Evolutionary conservation across 1,140 invertebrate species (phyloP).

Genomic region (Diorhabda elongata): DNA sequence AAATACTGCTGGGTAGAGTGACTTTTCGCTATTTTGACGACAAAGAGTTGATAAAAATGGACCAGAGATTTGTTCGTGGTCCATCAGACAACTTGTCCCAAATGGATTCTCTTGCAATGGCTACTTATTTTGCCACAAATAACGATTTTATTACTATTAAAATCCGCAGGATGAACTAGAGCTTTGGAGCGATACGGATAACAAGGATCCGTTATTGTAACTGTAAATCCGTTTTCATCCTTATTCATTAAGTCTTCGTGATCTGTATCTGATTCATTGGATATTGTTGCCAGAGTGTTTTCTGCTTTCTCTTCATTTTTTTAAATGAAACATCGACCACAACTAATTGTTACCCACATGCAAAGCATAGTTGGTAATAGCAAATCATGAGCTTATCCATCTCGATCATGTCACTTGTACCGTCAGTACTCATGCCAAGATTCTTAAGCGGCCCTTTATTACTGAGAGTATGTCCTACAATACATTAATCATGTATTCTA

Average conservation of each 20-base stretch:
- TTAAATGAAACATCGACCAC: slow-evolving; percentile 2
- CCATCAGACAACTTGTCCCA: too few relatives aligned
- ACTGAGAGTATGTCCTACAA: too few relatives aligned
- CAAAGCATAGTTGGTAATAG: slow-evolving; percentile 20
- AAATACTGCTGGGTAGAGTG: too few relatives aligned
- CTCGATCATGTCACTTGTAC: slow-evolving; percentile 22
- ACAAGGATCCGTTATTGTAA: slow-evolving; percentile 16
- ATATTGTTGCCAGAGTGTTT: slow-evolving; percentile 7
- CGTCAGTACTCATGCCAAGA: slow-evolving; percentile 7
- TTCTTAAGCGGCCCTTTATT: too few relatives aligned
- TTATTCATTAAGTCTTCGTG: background rate
- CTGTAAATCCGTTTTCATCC: slow-evolving; percentile 6
- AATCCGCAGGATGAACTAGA: too few relatives aligned
- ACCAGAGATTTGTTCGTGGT: too few relatives aligned
- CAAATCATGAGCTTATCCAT: slow-evolving; percentile 14
- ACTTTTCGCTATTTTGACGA: too few relatives aligned
- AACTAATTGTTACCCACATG: slow-evolving; percentile 19
- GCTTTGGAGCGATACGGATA: slow-evolving; percentile 2
- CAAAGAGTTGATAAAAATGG: too few relatives aligned
- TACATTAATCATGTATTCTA: too few relatives aligned
- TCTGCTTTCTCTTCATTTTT: slow-evolving; percentile 7
- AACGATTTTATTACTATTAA: too few relatives aligned
- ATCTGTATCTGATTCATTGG: slow-evolving; percentile 13
- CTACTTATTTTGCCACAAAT: too few relatives aligned
- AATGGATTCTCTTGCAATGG: too few relatives aligned